phyloP scores from a whole-genome alignment of 2,797 vertebrate genomes.

The Oryzias dopingdopingensis region DNA sequence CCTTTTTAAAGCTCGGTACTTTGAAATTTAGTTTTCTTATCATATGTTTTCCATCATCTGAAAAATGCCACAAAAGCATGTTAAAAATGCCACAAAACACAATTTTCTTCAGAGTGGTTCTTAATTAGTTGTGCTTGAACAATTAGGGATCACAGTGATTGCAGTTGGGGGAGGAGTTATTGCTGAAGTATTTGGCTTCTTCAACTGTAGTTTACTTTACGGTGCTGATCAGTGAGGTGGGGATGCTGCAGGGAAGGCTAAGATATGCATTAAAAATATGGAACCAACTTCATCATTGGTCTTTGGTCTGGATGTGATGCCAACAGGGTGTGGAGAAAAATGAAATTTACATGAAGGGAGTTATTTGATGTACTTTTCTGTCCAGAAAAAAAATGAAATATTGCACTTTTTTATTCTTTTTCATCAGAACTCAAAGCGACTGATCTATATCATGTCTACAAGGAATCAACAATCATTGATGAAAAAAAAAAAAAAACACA shows the following conservation, averaged over 20 bases:
- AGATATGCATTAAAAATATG: slow-evolving; percentile 33
- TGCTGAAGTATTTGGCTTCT: no score
- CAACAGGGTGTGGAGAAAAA: slow-evolving; percentile 19
- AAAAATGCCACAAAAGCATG: no score
- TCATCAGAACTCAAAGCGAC: slow-evolving; percentile 48
- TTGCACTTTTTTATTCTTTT: slow-evolving; percentile 55
- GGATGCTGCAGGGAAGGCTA: slow-evolving; percentile 18
- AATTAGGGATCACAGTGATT: no score
- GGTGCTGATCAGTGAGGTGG: slow-evolving; percentile 9
- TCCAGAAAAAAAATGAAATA: slow-evolving; percentile 45
- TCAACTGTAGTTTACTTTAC: no score
- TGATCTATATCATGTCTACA: slow-evolving; percentile 21
- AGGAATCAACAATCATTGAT: slow-evolving; percentile 46
- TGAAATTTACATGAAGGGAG: slow-evolving; percentile 16
- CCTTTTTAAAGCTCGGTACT: no score
- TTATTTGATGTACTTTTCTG: slow-evolving; percentile 14
- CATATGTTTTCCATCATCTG: no score
- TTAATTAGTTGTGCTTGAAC: no score
- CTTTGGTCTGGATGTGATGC: slow-evolving; percentile 71
- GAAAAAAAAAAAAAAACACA: slow-evolving; percentile 33
- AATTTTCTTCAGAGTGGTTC: no score
- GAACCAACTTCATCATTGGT: slow-evolving; percentile 43
- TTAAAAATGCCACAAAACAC: no score
- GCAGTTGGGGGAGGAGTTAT: no score
- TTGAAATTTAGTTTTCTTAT: no score